Conservation (phyloP, 2,888 invertebrate species). For the Hipparchia semele region DNA sequence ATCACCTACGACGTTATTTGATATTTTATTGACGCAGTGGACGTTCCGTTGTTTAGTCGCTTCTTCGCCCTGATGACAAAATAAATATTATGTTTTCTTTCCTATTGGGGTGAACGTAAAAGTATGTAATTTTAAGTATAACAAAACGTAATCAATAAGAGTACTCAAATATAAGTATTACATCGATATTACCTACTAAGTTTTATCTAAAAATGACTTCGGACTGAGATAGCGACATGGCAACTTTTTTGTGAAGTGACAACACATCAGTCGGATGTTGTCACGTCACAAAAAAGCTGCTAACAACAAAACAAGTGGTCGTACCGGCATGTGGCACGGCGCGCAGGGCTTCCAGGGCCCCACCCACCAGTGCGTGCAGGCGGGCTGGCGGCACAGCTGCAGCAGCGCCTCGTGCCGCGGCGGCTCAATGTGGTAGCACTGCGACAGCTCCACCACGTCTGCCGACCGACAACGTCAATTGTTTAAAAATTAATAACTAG, state of each 20-base stretch:
- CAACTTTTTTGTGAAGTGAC: too few species aligned
- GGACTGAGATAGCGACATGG: too few species aligned
- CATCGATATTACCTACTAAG: too few species aligned
- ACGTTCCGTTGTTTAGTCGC: constrained; percentile 86
- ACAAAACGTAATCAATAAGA: background rate
- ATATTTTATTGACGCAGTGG: constrained; percentile 89
- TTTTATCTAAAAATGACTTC: too few species aligned
- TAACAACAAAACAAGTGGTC: constrained; percentile 11
- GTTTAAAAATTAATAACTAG: too few species aligned
- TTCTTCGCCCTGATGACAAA: constrained; percentile 69
- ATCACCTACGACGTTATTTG: constrained; percentile 89
- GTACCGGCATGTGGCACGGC: constrained; percentile 71
- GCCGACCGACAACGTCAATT: constrained; percentile 30
- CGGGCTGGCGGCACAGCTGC: constrained; percentile 85
- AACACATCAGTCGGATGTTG: too few species aligned
- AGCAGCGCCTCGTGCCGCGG: constrained; percentile 84
- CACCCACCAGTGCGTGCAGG: constrained; percentile 92
- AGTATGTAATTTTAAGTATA: background rate
- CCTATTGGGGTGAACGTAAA: background rate
- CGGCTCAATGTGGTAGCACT: constrained; percentile 82
- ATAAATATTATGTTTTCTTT: background rate
- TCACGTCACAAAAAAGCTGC: too few species aligned
- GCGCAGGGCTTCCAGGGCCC: constrained; percentile 93
- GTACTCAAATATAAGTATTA: too few species aligned
- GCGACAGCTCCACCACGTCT: constrained; percentile 84